These are phyloP conservation scores for Theodoxus fluviatilis DNA, from an alignment of 2,888 invertebrate species.

Conservation along the genomic window DNA sequence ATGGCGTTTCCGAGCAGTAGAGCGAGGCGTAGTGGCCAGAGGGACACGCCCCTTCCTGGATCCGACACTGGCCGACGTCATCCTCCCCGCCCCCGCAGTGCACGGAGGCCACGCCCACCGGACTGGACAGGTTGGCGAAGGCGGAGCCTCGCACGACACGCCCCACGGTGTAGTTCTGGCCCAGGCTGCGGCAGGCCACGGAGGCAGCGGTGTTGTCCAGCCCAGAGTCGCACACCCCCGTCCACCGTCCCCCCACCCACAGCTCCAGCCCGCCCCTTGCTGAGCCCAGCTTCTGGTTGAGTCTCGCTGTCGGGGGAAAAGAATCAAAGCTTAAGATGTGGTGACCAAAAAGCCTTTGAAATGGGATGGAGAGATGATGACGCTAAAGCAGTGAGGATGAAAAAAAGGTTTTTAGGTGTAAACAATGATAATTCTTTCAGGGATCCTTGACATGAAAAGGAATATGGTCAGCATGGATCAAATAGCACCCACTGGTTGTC, in stretches of 20 bases:
- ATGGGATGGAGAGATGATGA: too few relatives aligned
- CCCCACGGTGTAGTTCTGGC: constrained; percentile 39
- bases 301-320: constrained; percentile 43
- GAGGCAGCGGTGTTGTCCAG: constrained; percentile 32
- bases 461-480: too few relatives aligned
- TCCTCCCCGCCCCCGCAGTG: constrained; percentile 66
- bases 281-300: constrained; percentile 39
- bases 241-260: too few relatives aligned
- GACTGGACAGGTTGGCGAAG: constrained; percentile 42
- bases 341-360: too few relatives aligned
- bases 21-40: constrained; percentile 44
- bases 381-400: too few relatives aligned
- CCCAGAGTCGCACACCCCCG: constrained; percentile 43
- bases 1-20: constrained; percentile 41
- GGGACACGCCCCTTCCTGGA: constrained; percentile 36
- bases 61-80: constrained; percentile 40
- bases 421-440: too few relatives aligned
- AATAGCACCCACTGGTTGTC: too few relatives aligned
- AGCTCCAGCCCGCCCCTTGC: constrained; percentile 46
- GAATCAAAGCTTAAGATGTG: too few relatives aligned
- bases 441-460: too few relatives aligned
- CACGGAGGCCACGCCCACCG: constrained; percentile 43
- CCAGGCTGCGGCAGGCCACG: constrained; percentile 29
- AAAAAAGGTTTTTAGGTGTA: too few relatives aligned
- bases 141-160: constrained; percentile 42